phyloP scores from a whole-genome alignment of 2,113 vertebrate genomes.

The Oryzias javanicus region DNA sequence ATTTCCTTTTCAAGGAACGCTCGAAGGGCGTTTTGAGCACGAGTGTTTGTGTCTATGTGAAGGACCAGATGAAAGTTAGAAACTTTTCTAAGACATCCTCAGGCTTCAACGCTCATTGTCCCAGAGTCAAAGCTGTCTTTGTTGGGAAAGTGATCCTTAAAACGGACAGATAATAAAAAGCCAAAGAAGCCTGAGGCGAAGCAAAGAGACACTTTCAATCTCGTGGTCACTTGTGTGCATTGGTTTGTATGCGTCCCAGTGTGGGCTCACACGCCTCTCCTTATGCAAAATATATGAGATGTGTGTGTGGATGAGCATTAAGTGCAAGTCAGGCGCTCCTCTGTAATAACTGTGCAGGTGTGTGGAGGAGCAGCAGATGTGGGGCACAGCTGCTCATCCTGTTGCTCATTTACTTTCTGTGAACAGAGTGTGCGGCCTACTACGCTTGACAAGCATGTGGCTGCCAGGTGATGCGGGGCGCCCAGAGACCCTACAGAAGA shows the following conservation, averaged over 20 bases:
- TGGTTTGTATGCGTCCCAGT: constrained; percentile 21
- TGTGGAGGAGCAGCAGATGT: neutral
- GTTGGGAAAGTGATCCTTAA: constrained; percentile 7
- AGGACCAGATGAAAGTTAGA: constrained; percentile 23
- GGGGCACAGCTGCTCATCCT: constrained; percentile 7
- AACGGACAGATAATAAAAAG: constrained; percentile 2
- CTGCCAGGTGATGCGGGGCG: neutral
- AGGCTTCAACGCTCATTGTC: constrained; percentile 16
- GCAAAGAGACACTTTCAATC: constrained; percentile 10
- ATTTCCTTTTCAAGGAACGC: constrained; percentile 14
- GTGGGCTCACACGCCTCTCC: neutral
- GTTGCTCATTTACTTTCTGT: constrained; percentile 4
- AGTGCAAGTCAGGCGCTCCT: neutral
- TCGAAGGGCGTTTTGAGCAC: constrained; percentile 17
- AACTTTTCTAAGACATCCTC: constrained; percentile 15
- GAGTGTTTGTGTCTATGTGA: constrained; percentile 12
- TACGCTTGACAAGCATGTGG: constrained; percentile 18
- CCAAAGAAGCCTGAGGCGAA: constrained; percentile 1
- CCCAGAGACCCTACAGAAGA: constrained; percentile 10
- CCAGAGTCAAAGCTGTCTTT: constrained; percentile 24
- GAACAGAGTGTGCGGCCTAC: neutral
- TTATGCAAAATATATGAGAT: constrained; percentile 4
- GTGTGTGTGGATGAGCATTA: neutral
- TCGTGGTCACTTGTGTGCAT: neutral
- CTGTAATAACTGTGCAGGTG: neutral